Evolutionary conservation across 1,140 invertebrate genomes (phyloP).

Genomic region (Sycophila sp.): DNA sequence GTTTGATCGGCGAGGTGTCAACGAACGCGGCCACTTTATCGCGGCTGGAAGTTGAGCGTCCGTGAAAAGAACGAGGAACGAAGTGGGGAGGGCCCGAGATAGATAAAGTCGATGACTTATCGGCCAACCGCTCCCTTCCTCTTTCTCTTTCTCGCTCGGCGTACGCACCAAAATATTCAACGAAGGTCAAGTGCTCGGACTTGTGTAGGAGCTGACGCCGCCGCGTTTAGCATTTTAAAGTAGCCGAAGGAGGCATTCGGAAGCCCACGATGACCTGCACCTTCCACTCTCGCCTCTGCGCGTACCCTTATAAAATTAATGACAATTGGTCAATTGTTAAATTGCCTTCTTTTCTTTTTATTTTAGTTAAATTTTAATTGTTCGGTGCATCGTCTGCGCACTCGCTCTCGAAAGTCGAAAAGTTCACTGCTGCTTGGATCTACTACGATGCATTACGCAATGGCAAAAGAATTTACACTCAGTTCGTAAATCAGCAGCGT

Average conservation of each 20-base stretch:
- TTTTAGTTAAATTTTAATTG: no score
- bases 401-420: no score
- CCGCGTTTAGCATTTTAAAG: slow-evolving; percentile 2
- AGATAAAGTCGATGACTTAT: neutral
- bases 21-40: neutral
- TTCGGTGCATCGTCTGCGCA: no score
- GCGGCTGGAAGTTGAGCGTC: neutral
- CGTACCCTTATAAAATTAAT: no score
- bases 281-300: neutral
- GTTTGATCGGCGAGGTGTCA: neutral
- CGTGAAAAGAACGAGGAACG: neutral
- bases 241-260: neutral
- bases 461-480: no score
- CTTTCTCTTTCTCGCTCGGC: no score
- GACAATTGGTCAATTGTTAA: no score
- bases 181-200: slow-evolving; percentile 14
- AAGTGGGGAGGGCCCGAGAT: neutral
- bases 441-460: no score
- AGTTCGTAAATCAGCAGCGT: no score
- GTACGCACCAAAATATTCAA: slow-evolving; percentile 6
- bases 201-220: neutral
- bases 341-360: no score
- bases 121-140: no score
- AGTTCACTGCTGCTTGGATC: no score
- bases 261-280: neutral